Evolutionary conservation across 1,140 invertebrate species (phyloP), one percentile per base, ranked within the genome.

Genomic region (Caenorhabditis latens): DNA sequence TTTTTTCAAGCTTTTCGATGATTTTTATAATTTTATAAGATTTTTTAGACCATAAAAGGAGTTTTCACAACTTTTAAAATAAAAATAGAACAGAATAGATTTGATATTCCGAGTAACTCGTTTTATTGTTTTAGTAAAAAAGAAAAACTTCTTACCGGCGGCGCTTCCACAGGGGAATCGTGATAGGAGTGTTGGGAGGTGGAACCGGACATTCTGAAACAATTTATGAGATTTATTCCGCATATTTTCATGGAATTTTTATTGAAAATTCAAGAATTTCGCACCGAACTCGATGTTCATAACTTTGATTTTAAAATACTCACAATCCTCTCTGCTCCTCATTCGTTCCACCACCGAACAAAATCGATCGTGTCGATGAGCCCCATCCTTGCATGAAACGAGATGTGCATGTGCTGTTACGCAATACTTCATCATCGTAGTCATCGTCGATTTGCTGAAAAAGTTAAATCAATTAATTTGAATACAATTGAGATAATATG

Each of bases 401-500:
- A 6, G 61, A 42, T 46, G 71, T 55, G 7, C 55, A 86, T 24
- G 65, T 65, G 14, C 55, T 84, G 19, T 43, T 61, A 6, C 83
- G 83, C 24, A 53, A 24, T 42, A 55, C 65, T 32, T 48, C 57
- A 50, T 86, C 79, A n/a, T 86, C 86, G 46, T 83, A 86, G 21
- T 86, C 79, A 40, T 86, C 86, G 61, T 83, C 86, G 42, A 86
- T 86, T 67, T 79, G 48, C 86, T 86, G 55, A 53, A 85, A 75
- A 63, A 63, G 32, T 63, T 32, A 2, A 32, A 32, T 32, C 0
- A 32, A 32, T 32, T 0, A 32, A 32, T 32, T 32, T 32, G 50
- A 53, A 9, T 2, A 53, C 3, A 8, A 53, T 16, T 0, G 9
- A 53, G 11, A 14, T 53, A 50, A 11, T 50, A 7, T 5, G 13